Evolutionary conservation across 2,113 vertebrate genomes (phyloP), one percentile per base, ranked within the genome.

Genomic region (Hassar affinis): DNA sequence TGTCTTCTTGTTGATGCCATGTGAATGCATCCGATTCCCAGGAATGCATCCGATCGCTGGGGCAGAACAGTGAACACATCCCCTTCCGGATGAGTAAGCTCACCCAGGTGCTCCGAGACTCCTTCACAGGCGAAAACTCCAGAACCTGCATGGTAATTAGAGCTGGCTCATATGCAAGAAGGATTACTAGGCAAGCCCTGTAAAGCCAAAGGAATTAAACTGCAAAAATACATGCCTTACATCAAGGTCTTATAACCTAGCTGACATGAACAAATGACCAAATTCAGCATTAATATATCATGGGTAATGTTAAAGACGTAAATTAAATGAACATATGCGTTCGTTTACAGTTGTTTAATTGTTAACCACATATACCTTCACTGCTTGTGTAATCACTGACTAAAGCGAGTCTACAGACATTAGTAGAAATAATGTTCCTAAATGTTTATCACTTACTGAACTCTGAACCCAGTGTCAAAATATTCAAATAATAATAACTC

Each of bases 31-130:
- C 61, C 49, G 69, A 35, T 27, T 47, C 4, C 18, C 79, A 99
- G 98, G 98, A 99, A 88, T 99, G 98, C 85, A 99, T 99, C 86
- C 93, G 97, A 72, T 98, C 98, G n/a, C 90, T 99, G 86, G 98
- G 97, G 45, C 96, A 94, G 92, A 98, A 99, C 92, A 97, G 96
- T 45, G 94, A 96, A 56, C 97, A 99, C 64, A 98, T 98, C 25
- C 98, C 98, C 0, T 99, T 99, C 91, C 93, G 97, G 8, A 97
- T 98, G 92, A 99, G 97, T 91, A 99, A 98, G 87, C 95, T 99
- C 83, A 99, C 98, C 8, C 97, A 98, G 88, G 97, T 99, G 72
- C 94, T 99, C 20, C 92, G 98, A 83, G 98, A 99, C 88, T 99
- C 98, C 49, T 99, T 99, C 88, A 98, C 99, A 11, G 97, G 98